Evolutionary conservation across 2,888 invertebrate species (phyloP).

Genomic region (Calameuta filiformis): DNA sequence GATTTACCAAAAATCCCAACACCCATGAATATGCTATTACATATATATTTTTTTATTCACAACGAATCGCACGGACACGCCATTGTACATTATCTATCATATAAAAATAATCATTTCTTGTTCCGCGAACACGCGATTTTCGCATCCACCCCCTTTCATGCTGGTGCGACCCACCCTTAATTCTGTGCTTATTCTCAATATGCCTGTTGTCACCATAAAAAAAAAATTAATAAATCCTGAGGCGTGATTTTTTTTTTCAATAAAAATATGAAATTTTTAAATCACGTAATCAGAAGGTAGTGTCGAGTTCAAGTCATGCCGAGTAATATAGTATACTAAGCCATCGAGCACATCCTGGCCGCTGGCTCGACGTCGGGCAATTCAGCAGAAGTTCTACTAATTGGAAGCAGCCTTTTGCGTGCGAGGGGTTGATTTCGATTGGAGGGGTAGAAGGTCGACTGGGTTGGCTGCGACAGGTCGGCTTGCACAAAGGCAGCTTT

Average conservation of each 20-base stretch:
- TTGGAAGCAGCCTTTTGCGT: constrained; percentile 43
- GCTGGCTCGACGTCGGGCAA: constrained; percentile 18
- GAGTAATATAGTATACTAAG: constrained; percentile 14
- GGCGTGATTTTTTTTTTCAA: neutral
- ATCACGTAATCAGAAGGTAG: neutral
- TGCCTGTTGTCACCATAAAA: neutral
- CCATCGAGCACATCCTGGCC: constrained; percentile 3
- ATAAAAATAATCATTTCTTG: neutral
- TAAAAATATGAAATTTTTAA: neutral
- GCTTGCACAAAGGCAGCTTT: constrained; percentile 55
- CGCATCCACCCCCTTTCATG: neutral
- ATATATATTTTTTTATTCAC: neutral
- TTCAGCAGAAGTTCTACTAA: constrained; percentile 37
- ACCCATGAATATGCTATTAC: neutral
- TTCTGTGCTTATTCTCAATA: neutral
- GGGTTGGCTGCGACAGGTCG: constrained; percentile 46
- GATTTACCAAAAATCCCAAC: neutral
- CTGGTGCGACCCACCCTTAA: neutral
- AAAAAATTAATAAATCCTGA: neutral
- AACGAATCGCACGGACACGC: neutral
- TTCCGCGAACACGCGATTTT: neutral
- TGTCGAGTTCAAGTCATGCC: neutral
- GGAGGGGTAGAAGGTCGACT: constrained; percentile 23
- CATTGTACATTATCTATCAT: neutral
- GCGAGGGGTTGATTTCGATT: constrained; percentile 23